phyloP scores from a whole-genome alignment of 2,888 invertebrate species.

The Drosophila phalerata region DNA sequence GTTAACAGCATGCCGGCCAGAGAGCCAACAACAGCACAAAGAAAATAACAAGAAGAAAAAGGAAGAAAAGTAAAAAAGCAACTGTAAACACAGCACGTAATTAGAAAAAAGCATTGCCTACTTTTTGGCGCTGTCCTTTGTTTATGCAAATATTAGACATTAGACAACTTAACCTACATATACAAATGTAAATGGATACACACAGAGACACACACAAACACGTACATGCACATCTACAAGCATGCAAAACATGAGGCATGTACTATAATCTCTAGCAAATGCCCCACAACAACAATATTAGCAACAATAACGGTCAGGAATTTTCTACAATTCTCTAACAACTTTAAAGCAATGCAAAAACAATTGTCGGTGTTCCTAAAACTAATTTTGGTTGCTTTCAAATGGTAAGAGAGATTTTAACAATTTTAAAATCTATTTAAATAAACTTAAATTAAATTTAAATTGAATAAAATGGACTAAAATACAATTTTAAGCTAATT shows the following conservation, averaged over 20 bases:
- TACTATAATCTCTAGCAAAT: constrained; percentile 49
- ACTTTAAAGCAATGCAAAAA: background rate
- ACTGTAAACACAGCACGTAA: constrained; percentile 46
- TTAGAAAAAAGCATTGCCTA: constrained; percentile 66
- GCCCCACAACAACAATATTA: constrained; percentile 5
- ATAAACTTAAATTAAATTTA: too few species aligned
- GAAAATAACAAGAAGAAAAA: background rate
- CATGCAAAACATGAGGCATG: constrained; percentile 31
- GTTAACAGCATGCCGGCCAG: constrained; percentile 53
- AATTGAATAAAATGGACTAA: too few species aligned
- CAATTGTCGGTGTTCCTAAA: background rate
- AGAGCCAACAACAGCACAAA: constrained; percentile 20
- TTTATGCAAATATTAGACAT: constrained; percentile 69
- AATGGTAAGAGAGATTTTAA: too few species aligned
- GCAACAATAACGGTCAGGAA: constrained; percentile 1
- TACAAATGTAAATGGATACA: constrained; percentile 24
- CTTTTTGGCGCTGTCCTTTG: constrained; percentile 65
- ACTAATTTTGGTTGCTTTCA: too few species aligned
- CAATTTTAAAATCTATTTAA: too few species aligned
- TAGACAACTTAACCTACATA: constrained; percentile 76
- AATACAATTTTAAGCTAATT: too few species aligned
- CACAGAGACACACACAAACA: constrained; percentile 28
- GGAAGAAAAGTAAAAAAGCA: constrained; percentile 2
- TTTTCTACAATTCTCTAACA: background rate
- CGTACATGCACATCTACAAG: constrained; percentile 2